Conservation (phyloP, 37 sponge, comb jelly and placozoan genomes). For the Cladorhizidae sp. region DNA sequence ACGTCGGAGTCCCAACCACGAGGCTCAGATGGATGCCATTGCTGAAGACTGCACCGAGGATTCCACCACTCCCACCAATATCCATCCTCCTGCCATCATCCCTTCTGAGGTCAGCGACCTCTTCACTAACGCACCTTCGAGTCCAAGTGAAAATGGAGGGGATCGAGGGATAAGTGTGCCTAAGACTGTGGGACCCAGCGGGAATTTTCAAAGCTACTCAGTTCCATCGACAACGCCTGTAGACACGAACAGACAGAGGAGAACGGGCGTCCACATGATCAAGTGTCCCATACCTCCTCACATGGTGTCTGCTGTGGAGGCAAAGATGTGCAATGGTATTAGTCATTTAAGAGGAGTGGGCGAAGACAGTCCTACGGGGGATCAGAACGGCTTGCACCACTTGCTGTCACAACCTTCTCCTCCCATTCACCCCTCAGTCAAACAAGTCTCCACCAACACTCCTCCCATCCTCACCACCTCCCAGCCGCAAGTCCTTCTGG, state of each 20-base stretch:
- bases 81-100: neutral
- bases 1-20: slow-evolving; percentile 38
- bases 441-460: too few relatives aligned
- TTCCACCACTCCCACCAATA: slow-evolving; percentile 9
- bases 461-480: neutral
- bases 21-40: slow-evolving; percentile 49
- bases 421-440: too few relatives aligned
- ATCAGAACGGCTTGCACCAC: neutral
- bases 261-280: neutral
- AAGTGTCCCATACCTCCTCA: neutral
- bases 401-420: neutral
- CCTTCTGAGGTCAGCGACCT: neutral
- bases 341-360: too few relatives aligned
- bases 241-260: neutral
- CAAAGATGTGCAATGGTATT: neutral
- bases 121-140: neutral
- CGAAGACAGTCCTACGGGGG: neutral
- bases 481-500: slow-evolving; percentile 2
- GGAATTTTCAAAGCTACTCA: neutral
- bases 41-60: slow-evolving; percentile 46
- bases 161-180: neutral
- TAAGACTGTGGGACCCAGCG: neutral
- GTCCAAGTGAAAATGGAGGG: neutral
- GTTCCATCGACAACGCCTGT: neutral
- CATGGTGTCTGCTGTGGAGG: neutral